Evolutionary conservation across 2,888 invertebrate species (phyloP), one percentile per base, ranked within the genome.

Genomic region (Ornithoptera priamus): DNA sequence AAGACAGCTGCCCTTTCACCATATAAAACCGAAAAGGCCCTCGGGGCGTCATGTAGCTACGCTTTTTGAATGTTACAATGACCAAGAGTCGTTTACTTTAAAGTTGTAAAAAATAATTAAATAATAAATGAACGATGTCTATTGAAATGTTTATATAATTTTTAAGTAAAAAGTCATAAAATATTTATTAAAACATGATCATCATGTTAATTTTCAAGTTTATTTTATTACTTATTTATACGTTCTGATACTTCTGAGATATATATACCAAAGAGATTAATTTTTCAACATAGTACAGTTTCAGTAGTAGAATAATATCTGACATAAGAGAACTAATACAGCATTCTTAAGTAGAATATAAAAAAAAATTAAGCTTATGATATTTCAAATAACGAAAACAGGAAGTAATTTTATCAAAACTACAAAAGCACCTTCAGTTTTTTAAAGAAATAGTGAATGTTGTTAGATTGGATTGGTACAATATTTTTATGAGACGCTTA

Each of bases 1-100:
- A 53, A 53, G n/a, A 53, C 5, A n/a, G 5, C 53, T 53, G 53
- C 53, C 42, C 66, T 57, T 68, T 53, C n/a, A n/a, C 53, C 6
- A 53, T n/a, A 18, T 53, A 18, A 53, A n/a, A 18, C 6, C n/a
- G 6, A n/a, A 50, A 53, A 53, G 10, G 7, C 3, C 53, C 53
- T 18, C 18, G 6, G 53, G 6, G 18, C 2, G n/a, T 53, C n/a
- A 53, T 53, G 53, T 53, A 7, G 3, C 30, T 30, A 30, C 53
- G 5, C n/a, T 8, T 53, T 18, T 53, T 1, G n/a, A 53, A 8
- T n/a, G 4, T 18, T 53, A 53, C n/a, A 53, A 53, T n/a, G 18
- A 53, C 6, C 8, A 53, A n/a, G n/a, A 53, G n/a, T 53, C 5
- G 53, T n/a, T 46, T 15, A 46, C 46, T 12, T 0, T 46, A 46